phyloP scores from a whole-genome alignment of 1,140 invertebrate species.

The Neotoxoptera formosana region DNA sequence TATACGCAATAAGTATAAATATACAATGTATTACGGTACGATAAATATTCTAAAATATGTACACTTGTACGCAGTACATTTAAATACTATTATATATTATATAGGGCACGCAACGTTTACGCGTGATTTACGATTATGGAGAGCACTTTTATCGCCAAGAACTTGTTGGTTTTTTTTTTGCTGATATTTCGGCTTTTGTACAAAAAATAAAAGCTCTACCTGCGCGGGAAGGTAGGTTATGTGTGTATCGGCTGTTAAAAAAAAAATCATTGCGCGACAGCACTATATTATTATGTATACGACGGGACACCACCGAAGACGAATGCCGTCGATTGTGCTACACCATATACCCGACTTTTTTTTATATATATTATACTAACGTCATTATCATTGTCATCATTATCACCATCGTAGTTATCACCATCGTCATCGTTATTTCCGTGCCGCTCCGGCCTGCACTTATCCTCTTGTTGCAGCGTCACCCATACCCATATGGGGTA shows the following conservation, averaged over 20 bases:
- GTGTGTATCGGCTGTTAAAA: background rate
- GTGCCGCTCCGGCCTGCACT: background rate
- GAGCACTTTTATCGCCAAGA: background rate
- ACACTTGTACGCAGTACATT: background rate
- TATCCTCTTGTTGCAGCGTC: background rate
- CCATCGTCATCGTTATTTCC: background rate
- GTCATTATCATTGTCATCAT: background rate
- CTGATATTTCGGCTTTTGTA: conserved; percentile 20
- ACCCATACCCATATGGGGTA: background rate
- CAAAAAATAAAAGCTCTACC: background rate
- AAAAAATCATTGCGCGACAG: background rate
- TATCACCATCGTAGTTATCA: background rate
- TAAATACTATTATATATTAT: background rate
- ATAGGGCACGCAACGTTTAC: background rate
- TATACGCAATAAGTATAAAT: background rate
- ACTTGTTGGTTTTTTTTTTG: conserved; percentile 16
- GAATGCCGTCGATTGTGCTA: background rate
- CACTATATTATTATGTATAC: background rate
- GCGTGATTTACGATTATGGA: conserved; percentile 10
- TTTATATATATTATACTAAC: background rate
- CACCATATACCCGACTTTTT: background rate
- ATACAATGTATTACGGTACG: background rate
- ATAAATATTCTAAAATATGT: too few species aligned
- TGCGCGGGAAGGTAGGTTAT: background rate
- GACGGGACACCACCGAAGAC: background rate